Conservation (phyloP, 2,888 invertebrate genomes). For the Lacanobia oleracea region DNA sequence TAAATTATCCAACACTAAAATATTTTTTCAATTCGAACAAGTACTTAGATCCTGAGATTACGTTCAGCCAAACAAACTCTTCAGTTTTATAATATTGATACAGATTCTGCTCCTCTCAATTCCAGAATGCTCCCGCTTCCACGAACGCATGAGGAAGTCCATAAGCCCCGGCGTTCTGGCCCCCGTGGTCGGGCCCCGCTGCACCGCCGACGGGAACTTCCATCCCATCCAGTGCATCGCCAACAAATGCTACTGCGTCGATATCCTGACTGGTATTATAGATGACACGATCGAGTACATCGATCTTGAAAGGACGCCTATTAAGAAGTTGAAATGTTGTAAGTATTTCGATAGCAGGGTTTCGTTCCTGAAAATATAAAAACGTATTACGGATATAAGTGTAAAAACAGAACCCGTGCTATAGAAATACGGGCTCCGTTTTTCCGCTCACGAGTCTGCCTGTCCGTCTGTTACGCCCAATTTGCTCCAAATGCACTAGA, state of each 20-base stretch:
- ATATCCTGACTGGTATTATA: constrained; percentile 88
- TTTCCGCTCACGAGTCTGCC: too few relatives aligned
- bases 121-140: constrained; percentile 91
- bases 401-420: too few relatives aligned
- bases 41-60: too few relatives aligned
- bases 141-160: constrained; percentile 83
- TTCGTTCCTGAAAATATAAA: too few relatives aligned
- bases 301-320: constrained; percentile 76
- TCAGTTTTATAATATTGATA: too few relatives aligned
- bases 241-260: constrained; percentile 91
- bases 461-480: too few relatives aligned
- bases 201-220: constrained; percentile 92
- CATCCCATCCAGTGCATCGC: constrained; percentile 92
- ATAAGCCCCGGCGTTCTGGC: constrained; percentile 80
- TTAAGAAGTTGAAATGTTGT: constrained; percentile 86
- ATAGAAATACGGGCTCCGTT: too few relatives aligned
- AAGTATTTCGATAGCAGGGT: constrained; percentile 44
- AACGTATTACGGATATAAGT: too few relatives aligned
- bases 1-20: too few relatives aligned
- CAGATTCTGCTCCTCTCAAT: not conserved
- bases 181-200: constrained; percentile 89
- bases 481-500: too few relatives aligned
- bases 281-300: constrained; percentile 65
- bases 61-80: too few relatives aligned
- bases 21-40: too few relatives aligned